Evolutionary conservation across 1,140 invertebrate species (phyloP).

Genomic region (Drosophila tani): DNA sequence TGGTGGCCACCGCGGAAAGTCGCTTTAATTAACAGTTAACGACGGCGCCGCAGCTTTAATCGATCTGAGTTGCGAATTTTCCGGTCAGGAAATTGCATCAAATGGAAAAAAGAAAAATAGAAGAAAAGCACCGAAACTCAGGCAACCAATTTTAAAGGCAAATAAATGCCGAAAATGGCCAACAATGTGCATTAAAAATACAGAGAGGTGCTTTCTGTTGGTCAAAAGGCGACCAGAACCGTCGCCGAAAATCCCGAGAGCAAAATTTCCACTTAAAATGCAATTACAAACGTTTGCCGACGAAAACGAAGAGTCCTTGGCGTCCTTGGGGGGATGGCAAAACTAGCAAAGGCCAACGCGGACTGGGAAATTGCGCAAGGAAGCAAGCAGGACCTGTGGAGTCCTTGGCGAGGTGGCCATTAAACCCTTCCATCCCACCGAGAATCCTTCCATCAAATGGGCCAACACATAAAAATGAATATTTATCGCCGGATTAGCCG

Average conservation of each 20-base stretch:
- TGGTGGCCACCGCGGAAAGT: constrained; percentile 2
- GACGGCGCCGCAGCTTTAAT: constrained; percentile 18
- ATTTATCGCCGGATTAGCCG: constrained; percentile 31
- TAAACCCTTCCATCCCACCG: not conserved
- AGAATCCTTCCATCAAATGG: constrained; percentile 21
- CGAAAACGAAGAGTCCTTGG: not conserved
- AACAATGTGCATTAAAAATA: constrained; percentile 19
- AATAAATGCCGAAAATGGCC: not conserved
- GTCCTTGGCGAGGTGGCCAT: not conserved
- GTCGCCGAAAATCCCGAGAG: constrained; percentile 21
- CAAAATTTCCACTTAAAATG: constrained; percentile 63
- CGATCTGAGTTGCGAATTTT: constrained; percentile 12
- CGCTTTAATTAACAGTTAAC: constrained; percentile 27
- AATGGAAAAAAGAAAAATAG: not conserved
- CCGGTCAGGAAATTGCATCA: constrained; percentile 11
- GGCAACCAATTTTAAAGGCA: not conserved
- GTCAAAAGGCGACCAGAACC: constrained; percentile 9
- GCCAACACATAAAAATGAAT: constrained; percentile 25
- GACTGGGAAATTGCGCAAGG: not conserved
- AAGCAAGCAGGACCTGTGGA: constrained; percentile 2
- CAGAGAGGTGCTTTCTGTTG: not conserved
- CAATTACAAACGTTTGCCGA: constrained; percentile 52
- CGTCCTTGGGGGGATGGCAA: not conserved
- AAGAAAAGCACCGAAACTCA: not conserved
- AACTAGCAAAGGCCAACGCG: not conserved